phyloP scores from a whole-genome alignment of 64 coral and sea anemone genomes.

The Anthopleura sola region DNA sequence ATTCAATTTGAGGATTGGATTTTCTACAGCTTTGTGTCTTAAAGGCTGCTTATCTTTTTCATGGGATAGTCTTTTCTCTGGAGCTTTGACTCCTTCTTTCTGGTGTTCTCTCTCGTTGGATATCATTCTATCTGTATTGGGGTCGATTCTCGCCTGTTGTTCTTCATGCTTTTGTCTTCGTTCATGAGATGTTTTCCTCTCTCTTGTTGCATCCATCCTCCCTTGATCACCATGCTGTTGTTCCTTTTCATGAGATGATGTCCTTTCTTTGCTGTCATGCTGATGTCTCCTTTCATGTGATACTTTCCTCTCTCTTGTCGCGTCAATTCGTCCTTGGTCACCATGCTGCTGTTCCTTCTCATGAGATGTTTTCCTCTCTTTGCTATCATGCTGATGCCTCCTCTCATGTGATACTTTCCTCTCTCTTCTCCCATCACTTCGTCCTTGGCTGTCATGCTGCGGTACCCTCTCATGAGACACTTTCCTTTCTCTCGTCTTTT shows the following conservation, averaged over 20 bases:
- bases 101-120: not conserved
- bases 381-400: not conserved
- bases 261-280: not conserved
- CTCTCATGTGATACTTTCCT: not conserved
- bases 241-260: not conserved
- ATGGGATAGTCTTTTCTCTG: not conserved
- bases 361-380: not conserved
- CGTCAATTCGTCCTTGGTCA: not conserved
- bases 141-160: not conserved
- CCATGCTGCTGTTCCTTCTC: not conserved
- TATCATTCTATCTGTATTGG: not conserved
- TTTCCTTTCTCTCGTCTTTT: not conserved
- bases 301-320: not conserved
- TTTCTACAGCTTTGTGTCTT: not conserved
- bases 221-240: not conserved
- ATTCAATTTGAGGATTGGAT: not conserved
- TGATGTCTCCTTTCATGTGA: not conserved
- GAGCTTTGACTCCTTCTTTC: not conserved
- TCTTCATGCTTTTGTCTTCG: not conserved
- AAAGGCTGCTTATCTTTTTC: constrained; percentile 3
- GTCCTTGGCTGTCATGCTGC: not conserved
- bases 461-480: not conserved
- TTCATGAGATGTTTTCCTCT: not conserved
- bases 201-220: not conserved
- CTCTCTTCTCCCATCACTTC: not conserved